These are phyloP conservation scores for Agrochola macilenta DNA, from an alignment of 2,888 invertebrate species.

Conservation along the genomic window DNA sequence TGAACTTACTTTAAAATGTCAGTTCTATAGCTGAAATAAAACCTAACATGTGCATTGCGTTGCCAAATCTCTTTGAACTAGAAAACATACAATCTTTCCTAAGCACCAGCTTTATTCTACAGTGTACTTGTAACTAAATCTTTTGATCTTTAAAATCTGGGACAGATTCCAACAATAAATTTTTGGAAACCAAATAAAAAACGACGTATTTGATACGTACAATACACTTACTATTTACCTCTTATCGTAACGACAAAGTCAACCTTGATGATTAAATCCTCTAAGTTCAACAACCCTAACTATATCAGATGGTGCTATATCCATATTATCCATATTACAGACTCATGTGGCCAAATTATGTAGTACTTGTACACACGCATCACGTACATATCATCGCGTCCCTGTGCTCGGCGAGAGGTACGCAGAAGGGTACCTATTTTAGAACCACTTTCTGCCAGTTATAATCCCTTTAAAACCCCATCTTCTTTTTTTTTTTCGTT, in stretches of 20 bases:
- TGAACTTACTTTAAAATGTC: constrained; percentile 21
- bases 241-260: background rate
- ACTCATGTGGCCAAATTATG: background rate
- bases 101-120: constrained; percentile 11
- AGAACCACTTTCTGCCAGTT: background rate
- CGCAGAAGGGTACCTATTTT: background rate
- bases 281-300: constrained; percentile 7
- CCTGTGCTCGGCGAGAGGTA: background rate
- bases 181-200: background rate
- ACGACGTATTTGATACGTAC: background rate
- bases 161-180: constrained; percentile 1
- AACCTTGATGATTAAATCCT: background rate
- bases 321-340: too few relatives aligned
- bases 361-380: background rate
- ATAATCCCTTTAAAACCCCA: background rate
- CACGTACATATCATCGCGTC: background rate
- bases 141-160: constrained; percentile 2
- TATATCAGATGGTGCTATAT: background rate
- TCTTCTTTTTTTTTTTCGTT: too few relatives aligned
- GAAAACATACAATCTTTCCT: constrained; percentile 6
- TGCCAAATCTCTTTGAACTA: constrained; percentile 33
- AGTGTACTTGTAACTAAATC: background rate
- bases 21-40: constrained; percentile 16
- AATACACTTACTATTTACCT: background rate
- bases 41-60: constrained; percentile 22